Conservation (phyloP, 2,113 vertebrate genomes). For the Ceratotherium simum region DNA sequence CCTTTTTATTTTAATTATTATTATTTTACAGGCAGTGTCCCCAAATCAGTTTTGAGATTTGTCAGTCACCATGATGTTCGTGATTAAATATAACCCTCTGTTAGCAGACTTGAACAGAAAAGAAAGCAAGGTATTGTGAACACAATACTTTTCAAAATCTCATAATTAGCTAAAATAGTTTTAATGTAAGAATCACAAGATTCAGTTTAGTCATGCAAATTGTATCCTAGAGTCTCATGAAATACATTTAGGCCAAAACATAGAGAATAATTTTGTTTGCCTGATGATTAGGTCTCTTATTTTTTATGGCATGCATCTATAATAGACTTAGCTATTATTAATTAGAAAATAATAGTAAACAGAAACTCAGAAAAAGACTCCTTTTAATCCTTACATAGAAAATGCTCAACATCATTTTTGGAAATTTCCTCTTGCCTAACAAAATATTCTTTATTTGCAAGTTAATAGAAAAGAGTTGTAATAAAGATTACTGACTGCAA, state of each 20-base stretch:
- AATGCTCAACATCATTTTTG: neutral
- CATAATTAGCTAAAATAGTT: neutral
- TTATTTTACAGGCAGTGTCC: neutral
- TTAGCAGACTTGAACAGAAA: neutral
- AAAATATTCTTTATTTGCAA: constrained; percentile 10
- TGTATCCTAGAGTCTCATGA: neutral
- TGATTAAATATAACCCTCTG: neutral
- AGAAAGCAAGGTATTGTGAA: neutral
- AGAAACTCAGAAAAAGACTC: neutral
- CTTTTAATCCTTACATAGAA: constrained; percentile 12
- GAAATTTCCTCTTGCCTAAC: constrained; percentile 15
- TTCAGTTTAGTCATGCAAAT: constrained; percentile 11
- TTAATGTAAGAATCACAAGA: constrained; percentile 47
- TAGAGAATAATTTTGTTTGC: constrained; percentile 21
- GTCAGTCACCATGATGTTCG: neutral
- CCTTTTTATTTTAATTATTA: neutral
- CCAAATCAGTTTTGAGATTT: neutral
- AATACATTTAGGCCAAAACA: neutral
- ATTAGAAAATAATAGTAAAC: neutral
- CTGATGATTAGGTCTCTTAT: neutral
- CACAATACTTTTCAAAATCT: neutral
- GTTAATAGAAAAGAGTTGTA: neutral
- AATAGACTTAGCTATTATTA: neutral
- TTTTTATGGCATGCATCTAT: constrained; percentile 8
- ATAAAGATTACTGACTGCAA: neutral